Base-by-base conservation (phyloP, 2,797 vertebrate species). In the Philypnodon macrostomus region DNA sequence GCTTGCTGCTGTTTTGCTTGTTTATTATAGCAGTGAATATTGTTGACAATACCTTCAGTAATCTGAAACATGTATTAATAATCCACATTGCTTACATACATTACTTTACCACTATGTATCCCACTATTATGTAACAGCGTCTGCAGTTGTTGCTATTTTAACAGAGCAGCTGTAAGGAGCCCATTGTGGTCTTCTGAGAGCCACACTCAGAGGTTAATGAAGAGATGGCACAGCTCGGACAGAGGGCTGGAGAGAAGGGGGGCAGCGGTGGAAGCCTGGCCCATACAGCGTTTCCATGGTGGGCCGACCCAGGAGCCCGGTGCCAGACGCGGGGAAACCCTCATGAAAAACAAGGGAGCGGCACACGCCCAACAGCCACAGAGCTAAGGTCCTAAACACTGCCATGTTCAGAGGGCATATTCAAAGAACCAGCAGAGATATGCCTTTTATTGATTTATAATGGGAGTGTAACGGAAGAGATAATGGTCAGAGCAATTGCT, bases 321-420 rank as follows among this genome's bases (percentile, higher is more conserved):
- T 89, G 90, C 88, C 92, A 93, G 85, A 78, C 17, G 61, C 53
- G 73, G 90, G 86, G 92, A 93, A 94, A 90, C 91, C 87, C 90
- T 92, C 75, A 85, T 90, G 86, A 90, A 90, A 92, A 92, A 90
- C 90, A 91, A 90, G 80, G 71, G 27, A 29, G 27, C 8, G n/a
- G 71, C 63, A 62, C 79, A 74, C 79, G 73, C 79, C 81, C 76
- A 79, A 54, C 47, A 41, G 53, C 46, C 59, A 34, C 49, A 7
- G 47, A 13, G 44, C 31, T 33, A 45, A 40, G 83, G 80, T 48
- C 81, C 67, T 72, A 79, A 52, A 85, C 70, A 34, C 53, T 12
- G 78, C 5, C 18, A 0, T n/a, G 15, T 77, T 77, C 45, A 23
- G n/a, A n/a, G 9, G 12, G 10, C 32, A 15, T 6, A 16, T 24